Evolutionary conservation across 2,888 invertebrate genomes (phyloP), one percentile per base, ranked within the genome.

Genomic region (Actias luna): DNA sequence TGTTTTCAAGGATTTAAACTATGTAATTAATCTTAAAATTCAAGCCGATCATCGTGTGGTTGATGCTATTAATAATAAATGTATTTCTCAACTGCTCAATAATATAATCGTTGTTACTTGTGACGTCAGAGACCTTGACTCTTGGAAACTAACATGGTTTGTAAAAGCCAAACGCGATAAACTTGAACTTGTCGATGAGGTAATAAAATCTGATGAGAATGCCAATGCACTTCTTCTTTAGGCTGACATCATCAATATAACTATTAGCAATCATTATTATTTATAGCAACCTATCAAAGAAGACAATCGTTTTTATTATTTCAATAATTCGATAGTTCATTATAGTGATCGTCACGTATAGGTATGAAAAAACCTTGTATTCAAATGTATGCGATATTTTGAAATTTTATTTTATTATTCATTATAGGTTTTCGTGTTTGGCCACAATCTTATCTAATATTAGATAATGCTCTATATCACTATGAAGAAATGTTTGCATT

Each of bases 221-320:
- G 18, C 59, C 25, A 46, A 62, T 62, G 29, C 63, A 57, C 50
- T 55, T 63, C 52, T 33, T 16, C 63, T 10, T 59, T 59, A 59
- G 29, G 39, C 63, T 60, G 59, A 63, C 59, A 63, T 63, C 63
- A 63, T 63, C 59, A 35, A 25, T 35, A 59, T 35, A 59, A 62
- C 35, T 12, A 36, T 50, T 35, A 16, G n/a, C n/a, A 35, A 57
- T 42, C 31, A 8, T 58, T 36, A 35, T 58, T 62, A 50, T 62
- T 62, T 62, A 36, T 59, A 46, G 8, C 18, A 46, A 8, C 18
- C 18, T 8, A 10, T 46, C 2, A 10, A 22, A 46, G 58, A 46
- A 58, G 46, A 62, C 42, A 42, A 42, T 33, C 8, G 8, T 39
- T 14, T 16, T 14, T 5, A 39, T 3, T 39, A 39, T 39, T 16